Evolutionary conservation across 2,888 invertebrate genomes (phyloP), one percentile per base, ranked within the genome.

Genomic region (Lissonota sp.): DNA sequence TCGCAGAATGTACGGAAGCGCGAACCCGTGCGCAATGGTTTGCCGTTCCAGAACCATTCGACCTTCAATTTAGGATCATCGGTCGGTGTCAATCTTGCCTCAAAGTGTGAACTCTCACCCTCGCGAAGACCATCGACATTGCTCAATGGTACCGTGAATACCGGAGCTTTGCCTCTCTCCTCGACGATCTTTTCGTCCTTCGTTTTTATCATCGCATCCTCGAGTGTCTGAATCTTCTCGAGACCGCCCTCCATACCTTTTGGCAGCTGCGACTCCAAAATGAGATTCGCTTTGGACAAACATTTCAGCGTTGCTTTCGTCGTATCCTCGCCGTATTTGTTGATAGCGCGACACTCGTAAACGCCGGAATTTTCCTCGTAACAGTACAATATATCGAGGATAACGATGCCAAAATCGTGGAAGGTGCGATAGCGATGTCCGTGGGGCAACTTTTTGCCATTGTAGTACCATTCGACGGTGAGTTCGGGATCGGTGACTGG

Each of bases 381-480:
- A 90, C 98, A 98, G 90, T 98, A 99, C 49, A 98, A 93, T 87
- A 99, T 98, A 90, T 99, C 99, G 90, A 99, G 94, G 87, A 98
- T 98, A 64, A 99, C 99, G 89, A 98, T 97, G 81, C 99, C 99
- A 92, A 99, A 99, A 91, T 99, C 99, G 91, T 99, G 98, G 96
- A 99, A 98, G 73, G 99, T 99, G 87, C 99, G 96, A 93, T 98
- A 99, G 85, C 99, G 96, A 93, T 99, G 99, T 67, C 99, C 99
- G 93, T 97, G 97, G 1, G 98, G 97, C 86, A 98, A 93, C 91
- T 98, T 98, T 92, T 97, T 96, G 80, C 97, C 98, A 90, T 98
- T 98, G 91, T 97, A 98, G 93, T 96, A 98, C 99, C 99, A 99
- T 93, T 99, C 98, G 14, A 99, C 98, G 86, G 96, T 96, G 83